phyloP scores from a whole-genome alignment of 2,888 invertebrate species.

The Orchestes rusci region DNA sequence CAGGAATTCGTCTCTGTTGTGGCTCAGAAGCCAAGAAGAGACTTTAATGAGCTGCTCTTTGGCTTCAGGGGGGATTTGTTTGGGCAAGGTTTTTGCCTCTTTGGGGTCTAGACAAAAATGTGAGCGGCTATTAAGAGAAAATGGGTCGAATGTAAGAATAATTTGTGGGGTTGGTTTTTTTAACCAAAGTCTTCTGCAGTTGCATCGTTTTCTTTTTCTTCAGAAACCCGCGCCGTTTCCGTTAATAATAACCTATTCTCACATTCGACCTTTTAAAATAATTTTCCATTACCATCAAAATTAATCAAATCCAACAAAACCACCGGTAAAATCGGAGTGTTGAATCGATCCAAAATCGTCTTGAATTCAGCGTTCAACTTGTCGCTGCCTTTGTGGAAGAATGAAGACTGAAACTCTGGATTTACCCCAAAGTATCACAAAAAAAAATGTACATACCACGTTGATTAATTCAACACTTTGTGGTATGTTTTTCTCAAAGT shows the following conservation, averaged over 20 bases:
- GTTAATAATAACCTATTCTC: no score
- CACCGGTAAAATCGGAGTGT: constrained; percentile 78
- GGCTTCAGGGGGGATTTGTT: constrained; percentile 63
- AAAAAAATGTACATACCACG: constrained; percentile 57
- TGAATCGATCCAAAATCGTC: constrained; percentile 76
- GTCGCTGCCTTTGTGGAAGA: constrained; percentile 77
- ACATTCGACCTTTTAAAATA: no score
- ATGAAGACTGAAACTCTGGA: constrained; percentile 51
- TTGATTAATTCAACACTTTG: constrained; percentile 91
- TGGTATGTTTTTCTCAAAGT: constrained; percentile 88
- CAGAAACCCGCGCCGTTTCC: no score
- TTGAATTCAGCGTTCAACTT: constrained; percentile 84
- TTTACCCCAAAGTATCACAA: background rate
- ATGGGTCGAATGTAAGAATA: no score
- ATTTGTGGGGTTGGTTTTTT: no score
- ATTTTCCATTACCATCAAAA: constrained; percentile 35
- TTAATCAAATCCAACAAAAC: constrained; percentile 82
- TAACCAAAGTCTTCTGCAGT: no score
- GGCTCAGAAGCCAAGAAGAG: constrained; percentile 78
- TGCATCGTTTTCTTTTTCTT: no score
- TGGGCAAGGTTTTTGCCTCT: constrained; percentile 46
- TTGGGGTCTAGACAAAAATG: constrained; percentile 24
- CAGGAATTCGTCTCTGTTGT: constrained; percentile 65
- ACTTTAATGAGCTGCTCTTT: constrained; percentile 68
- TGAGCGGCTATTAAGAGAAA: no score